A percentile compares a stretch with the other conserved stretches of the same genome.
Evolutionary conservation across 1,140 invertebrate species (phyloP).

Genomic region (Atta texana): DNA sequence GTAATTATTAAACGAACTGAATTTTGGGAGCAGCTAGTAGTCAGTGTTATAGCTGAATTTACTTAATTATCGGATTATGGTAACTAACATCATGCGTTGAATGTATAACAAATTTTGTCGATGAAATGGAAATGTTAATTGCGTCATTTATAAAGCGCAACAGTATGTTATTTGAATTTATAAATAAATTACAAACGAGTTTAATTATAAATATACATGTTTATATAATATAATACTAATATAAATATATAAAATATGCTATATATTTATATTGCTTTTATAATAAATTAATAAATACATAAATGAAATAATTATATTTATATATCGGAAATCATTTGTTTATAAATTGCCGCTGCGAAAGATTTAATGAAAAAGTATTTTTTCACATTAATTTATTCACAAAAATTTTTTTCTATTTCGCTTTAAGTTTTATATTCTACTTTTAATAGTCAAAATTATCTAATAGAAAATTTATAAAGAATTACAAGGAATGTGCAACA

Average conservation of each 20-base stretch:
- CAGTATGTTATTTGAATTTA: slow-evolving; percentile 54
- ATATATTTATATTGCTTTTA: slow-evolving; percentile 2
- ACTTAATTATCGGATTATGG: slow-evolving; percentile 52
- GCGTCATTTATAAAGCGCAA: slow-evolving; percentile 20
- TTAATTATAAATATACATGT: background rate
- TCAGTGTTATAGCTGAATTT: slow-evolving; percentile 8
- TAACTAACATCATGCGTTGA: slow-evolving; percentile 46
- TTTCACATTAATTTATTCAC: background rate
- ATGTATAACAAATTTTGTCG: slow-evolving; percentile 51
- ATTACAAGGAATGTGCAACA: background rate
- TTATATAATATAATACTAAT: background rate
- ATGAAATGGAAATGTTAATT: slow-evolving; percentile 55
- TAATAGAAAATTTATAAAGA: background rate
- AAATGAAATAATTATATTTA: background rate
- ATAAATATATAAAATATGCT: background rate
- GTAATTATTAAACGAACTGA: slow-evolving; percentile 32
- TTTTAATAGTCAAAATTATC: background rate
- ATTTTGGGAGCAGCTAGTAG: slow-evolving; percentile 37
- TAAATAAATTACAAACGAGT: slow-evolving; percentile 49
- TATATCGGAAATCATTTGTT: background rate
- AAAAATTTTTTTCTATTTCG: background rate
- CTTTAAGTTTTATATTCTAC: background rate
- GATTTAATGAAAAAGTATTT: background rate
- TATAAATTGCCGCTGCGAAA: background rate
- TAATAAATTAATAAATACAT: background rate